Conservation (phyloP, 2,888 invertebrate species). For the Lochmaea crataegi region DNA sequence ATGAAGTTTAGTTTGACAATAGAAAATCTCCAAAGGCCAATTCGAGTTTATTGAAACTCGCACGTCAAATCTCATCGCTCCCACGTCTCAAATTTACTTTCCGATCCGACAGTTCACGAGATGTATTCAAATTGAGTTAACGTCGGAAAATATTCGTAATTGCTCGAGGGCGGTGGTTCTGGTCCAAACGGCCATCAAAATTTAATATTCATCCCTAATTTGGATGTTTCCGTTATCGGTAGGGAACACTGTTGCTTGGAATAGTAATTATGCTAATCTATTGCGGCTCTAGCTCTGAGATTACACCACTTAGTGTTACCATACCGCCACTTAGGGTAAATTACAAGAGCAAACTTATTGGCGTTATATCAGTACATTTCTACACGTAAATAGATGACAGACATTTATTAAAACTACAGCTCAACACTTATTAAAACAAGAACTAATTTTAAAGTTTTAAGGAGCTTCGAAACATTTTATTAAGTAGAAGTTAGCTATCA, state of each 20-base stretch:
- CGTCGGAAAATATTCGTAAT: conserved; percentile 18
- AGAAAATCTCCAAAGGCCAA: background rate
- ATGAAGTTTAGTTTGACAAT: background rate
- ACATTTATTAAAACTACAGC: background rate
- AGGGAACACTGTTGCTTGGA: conserved; percentile 49
- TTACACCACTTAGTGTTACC: conserved; percentile 45
- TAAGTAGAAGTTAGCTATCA: no score
- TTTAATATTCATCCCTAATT: conserved; percentile 48
- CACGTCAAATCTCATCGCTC: background rate
- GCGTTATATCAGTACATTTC: conserved; percentile 17
- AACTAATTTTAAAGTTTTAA: no score
- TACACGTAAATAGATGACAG: background rate
- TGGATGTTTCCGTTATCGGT: conserved; percentile 50
- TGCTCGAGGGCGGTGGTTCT: conserved; percentile 7
- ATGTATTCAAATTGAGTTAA: conserved; percentile 18
- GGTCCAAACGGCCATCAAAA: conserved; percentile 35
- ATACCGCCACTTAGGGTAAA: conserved; percentile 43
- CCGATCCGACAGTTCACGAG: background rate
- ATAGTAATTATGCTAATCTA: conserved; percentile 53
- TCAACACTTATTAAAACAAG: no score
- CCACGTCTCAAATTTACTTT: background rate
- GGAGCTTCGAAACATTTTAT: no score
- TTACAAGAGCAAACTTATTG: conserved; percentile 40
- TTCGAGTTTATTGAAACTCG: background rate
- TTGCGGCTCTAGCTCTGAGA: conserved; percentile 40